phyloP scores from a whole-genome alignment of 1,140 invertebrate genomes.

The Calliphora vicina region DNA sequence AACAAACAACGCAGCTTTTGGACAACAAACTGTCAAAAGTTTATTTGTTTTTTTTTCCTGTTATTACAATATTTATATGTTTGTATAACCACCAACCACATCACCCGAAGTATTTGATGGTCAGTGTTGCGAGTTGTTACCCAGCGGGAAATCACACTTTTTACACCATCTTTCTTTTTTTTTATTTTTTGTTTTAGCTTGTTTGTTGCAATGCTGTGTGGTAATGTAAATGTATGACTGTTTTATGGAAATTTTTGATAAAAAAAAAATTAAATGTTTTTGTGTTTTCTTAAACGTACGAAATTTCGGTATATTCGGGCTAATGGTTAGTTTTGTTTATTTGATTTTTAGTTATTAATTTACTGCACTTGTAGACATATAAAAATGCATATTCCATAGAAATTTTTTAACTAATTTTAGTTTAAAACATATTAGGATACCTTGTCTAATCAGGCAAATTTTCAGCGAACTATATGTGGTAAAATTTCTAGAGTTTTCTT shows the following conservation, averaged over 20 bases:
- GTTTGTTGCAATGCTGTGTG: neutral
- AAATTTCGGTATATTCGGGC: no score
- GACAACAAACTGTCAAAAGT: slow-evolving; percentile 16
- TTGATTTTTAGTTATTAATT: no score
- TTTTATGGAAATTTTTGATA: neutral
- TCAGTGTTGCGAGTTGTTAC: slow-evolving; percentile 1
- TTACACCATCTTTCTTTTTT: slow-evolving; percentile 21
- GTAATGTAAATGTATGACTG: neutral
- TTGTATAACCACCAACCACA: slow-evolving; percentile 4
- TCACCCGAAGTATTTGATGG: neutral
- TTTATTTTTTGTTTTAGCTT: no score
- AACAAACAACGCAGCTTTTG: slow-evolving; percentile 1
- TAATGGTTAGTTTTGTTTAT: no score
- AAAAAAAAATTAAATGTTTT: neutral
- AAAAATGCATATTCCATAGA: no score
- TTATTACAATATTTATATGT: neutral
- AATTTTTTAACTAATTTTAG: no score
- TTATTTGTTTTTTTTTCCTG: neutral
- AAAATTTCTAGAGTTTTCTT: no score
- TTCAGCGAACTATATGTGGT: no score
- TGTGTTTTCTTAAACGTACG: neutral
- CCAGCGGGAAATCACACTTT: slow-evolving; percentile 30
- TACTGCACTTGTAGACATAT: no score
- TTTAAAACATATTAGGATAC: no score
- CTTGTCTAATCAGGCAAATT: no score